Conservation (phyloP, 2,797 vertebrate genomes). For the Channallabes apus region DNA sequence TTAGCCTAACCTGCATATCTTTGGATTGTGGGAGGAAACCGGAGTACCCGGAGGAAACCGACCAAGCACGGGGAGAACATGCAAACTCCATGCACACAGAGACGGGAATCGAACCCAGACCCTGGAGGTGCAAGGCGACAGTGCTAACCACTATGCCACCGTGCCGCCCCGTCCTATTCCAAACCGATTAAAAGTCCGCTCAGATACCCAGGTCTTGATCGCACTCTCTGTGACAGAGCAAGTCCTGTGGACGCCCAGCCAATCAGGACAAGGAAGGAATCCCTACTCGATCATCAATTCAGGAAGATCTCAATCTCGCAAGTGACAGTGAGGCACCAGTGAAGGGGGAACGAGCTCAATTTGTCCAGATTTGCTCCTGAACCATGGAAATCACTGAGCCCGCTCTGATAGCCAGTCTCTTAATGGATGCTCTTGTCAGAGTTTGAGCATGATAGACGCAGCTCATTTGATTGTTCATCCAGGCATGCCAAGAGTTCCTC, state of each 20-base stretch:
- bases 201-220: background rate
- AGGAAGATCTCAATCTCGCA: background rate
- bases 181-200: background rate
- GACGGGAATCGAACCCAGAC: too few relatives aligned
- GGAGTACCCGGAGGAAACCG: too few relatives aligned
- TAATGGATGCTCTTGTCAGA: slow-evolving; percentile 20
- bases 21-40: too few relatives aligned
- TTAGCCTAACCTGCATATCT: too few relatives aligned
- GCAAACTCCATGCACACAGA: too few relatives aligned
- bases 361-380: background rate
- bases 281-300: background rate
- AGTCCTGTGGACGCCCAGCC: background rate
- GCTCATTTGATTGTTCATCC: slow-evolving; percentile 49
- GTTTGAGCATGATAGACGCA: slow-evolving; percentile 36
- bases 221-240: too few relatives aligned
- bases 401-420: background rate
- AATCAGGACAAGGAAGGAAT: background rate
- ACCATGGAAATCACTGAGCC: background rate
- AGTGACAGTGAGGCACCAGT: too few relatives aligned
- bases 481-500: background rate
- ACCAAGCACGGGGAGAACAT: too few relatives aligned
- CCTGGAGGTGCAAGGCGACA: too few relatives aligned
- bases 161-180: background rate
- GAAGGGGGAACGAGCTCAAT: background rate
- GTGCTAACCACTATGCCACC: too few relatives aligned